Conservation (phyloP, 2,888 invertebrate genomes). For the Deilephila elpenor region DNA sequence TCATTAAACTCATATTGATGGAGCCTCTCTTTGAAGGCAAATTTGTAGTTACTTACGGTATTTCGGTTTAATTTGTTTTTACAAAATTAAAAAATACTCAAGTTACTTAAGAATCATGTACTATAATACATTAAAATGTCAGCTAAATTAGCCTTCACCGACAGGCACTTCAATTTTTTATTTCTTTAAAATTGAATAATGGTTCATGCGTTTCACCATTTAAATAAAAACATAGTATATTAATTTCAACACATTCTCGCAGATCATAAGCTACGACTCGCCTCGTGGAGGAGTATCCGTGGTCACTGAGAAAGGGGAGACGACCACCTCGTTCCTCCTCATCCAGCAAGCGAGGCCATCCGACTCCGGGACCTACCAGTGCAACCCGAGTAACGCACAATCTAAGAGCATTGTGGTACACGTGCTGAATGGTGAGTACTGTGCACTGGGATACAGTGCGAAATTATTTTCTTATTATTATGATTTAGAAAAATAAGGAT, state of each 20-base stretch:
- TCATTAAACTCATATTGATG: no score
- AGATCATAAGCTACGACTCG: slow-evolving; percentile 98
- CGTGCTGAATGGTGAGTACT: slow-evolving; percentile 94
- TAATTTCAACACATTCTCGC: slow-evolving; percentile 50
- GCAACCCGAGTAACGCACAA: slow-evolving; percentile 97
- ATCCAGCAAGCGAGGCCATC: slow-evolving; percentile 94
- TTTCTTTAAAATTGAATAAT: no score
- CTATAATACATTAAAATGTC: no score
- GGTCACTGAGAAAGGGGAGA: slow-evolving; percentile 95
- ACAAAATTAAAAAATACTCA: no score
- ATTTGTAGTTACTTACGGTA: no score
- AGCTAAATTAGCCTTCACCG: no score
- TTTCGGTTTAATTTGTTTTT: no score
- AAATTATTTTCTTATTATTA: not conserved
- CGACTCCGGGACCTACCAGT: slow-evolving; percentile 96
- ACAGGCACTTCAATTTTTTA: no score
- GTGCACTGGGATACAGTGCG: not conserved
- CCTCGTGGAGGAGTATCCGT: slow-evolving; percentile 95
- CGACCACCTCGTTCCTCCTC: slow-evolving; percentile 94
- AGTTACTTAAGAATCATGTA: no score
- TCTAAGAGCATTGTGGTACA: slow-evolving; percentile 96
- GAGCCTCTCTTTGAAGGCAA: no score
- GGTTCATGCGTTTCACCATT: no score
- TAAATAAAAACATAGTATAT: not conserved
- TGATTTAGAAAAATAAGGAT: not conserved